Evolutionary conservation across 2,888 invertebrate genomes (phyloP), one percentile per base, ranked within the genome.

Genomic region (Pristionchus fissidentatus): DNA sequence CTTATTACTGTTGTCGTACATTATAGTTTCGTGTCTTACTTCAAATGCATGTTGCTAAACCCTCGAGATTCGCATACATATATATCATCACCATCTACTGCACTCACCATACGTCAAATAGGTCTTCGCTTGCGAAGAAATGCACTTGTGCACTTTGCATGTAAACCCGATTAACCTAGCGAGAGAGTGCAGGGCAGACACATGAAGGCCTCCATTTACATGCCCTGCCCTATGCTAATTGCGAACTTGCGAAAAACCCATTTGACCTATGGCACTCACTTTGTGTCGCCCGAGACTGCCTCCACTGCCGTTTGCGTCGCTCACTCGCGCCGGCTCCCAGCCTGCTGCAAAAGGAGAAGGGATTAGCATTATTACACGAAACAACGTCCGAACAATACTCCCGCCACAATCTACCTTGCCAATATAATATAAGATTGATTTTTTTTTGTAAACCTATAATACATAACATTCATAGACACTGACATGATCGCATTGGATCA

Each of bases 291-390:
- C 75, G 15, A 77, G n/a, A 26, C 43, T 15, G n/a, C n/a, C n/a
- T n/a, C n/a, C n/a, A n/a, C n/a, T n/a, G 19, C 75, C 49, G 46
- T 49, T 49, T 41, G 46, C 32, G 19, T 77, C 75, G 29, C 32
- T 7, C 32, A 77, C 41, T 26, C 73, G 73, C 19, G 49, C 75
- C 22, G 49, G 49, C 75, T 77, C 75, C 75, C 75, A 77, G 26
- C 75, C 75, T 0, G 75, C 75, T 77, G 49, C 49, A 77, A 77
- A 19, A 49, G 49, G 49, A 49, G 49, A 49, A 49, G 19, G 19
- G 49, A 49, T 49, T 49, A 49, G 49, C 10, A 19, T 19, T 49
- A 49, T 49, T 49, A 49, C 19, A 49, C 10, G 10, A 49, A 49
- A 49, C 19, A 49, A 19, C 49, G 19, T n/a, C 49, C 13, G 19